These are phyloP conservation scores for Holothuria scabra DNA, from an alignment of 53 echinoderm and acorn worm species.

Conservation along the genomic window DNA sequence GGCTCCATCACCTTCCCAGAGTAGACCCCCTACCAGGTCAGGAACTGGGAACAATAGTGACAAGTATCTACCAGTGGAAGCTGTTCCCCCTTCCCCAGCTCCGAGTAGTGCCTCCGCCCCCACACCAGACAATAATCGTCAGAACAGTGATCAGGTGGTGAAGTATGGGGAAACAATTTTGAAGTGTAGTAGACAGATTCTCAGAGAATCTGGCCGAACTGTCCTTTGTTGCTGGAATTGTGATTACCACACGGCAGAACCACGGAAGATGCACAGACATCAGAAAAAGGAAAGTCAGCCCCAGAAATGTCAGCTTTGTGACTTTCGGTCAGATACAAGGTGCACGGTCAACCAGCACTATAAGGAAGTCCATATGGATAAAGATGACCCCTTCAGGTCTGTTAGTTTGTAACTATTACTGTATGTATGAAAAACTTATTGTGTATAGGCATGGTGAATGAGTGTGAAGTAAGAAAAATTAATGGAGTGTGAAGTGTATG, in stretches of 20 bases:
- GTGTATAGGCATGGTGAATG: too few species aligned
- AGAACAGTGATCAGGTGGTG: slow-evolving; percentile 74
- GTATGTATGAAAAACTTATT: too few species aligned
- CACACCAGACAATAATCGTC: slow-evolving; percentile 34
- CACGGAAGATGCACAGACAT: slow-evolving; percentile 97
- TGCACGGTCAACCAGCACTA: slow-evolving; percentile 95
- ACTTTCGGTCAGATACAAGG: slow-evolving; percentile 74
- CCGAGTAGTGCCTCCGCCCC: slow-evolving; percentile 41
- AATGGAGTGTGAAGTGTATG: too few species aligned
- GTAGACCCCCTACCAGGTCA: slow-evolving; percentile 49
- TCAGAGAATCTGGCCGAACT: slow-evolving; percentile 93
- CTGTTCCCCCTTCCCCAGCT: slow-evolving; percentile 54
- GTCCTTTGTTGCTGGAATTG: slow-evolving; percentile 97
- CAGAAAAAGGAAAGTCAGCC: slow-evolving; percentile 84
- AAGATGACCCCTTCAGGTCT: slow-evolving; percentile 78
- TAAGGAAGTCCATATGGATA: slow-evolving; percentile 94
- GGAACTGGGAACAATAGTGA: slow-evolving; percentile 80
- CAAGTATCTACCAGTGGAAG: slow-evolving; percentile 90
- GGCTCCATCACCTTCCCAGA: slow-evolving; percentile 47
- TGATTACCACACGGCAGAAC: slow-evolving; percentile 99
- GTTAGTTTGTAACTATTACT: slow-evolving; percentile 33
- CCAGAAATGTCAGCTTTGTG: slow-evolving; percentile 95
- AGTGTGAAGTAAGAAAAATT: too few species aligned
- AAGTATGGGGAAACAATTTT: slow-evolving; percentile 88
- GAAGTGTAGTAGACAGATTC: slow-evolving; percentile 93